Percentiles rank a stretch among this genome's conserved stretches.
phyloP scores from a whole-genome alignment of 2,113 vertebrate species.

The Aphyosemion australe region DNA sequence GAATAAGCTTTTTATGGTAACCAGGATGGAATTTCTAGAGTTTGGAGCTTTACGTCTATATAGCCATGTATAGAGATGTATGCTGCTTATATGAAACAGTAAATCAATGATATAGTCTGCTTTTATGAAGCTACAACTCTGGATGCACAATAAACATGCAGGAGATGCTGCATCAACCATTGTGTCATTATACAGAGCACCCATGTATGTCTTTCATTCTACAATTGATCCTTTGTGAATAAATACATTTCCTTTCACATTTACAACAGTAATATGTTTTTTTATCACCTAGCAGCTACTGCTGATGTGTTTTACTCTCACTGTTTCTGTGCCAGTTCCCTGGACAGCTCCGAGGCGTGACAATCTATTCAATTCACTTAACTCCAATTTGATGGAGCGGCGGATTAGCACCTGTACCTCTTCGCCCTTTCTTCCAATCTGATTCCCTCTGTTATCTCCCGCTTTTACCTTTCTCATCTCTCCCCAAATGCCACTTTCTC shows the following conservation, averaged over 20 bases:
- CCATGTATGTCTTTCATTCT: too few relatives aligned
- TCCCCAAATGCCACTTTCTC: conserved; percentile 2
- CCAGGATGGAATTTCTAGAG: too few relatives aligned
- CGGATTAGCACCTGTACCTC: conserved; percentile 46
- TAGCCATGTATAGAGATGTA: too few relatives aligned
- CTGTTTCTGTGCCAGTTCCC: conserved; percentile 43
- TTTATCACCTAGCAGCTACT: neutral
- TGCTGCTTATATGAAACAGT: too few relatives aligned
- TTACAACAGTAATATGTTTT: neutral
- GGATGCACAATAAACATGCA: too few relatives aligned
- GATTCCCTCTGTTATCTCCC: neutral
- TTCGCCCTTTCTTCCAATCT: neutral
- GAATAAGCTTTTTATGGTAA: too few relatives aligned
- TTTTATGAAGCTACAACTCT: too few relatives aligned
- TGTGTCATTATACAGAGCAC: too few relatives aligned
- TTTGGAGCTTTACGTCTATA: too few relatives aligned
- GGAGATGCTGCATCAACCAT: too few relatives aligned
- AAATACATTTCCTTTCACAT: neutral
- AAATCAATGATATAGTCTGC: too few relatives aligned
- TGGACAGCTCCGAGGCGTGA: conserved; percentile 36
- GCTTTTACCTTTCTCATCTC: conserved; percentile 14
- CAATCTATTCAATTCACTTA: conserved; percentile 33
- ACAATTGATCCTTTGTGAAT: neutral
- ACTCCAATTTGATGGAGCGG: conserved; percentile 33
- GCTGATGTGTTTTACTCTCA: conserved; percentile 29